Percentiles rank a stretch among this genome's conserved stretches.
Evolutionary conservation across 2,888 invertebrate genomes (phyloP).

Genomic region (Carcina quercana): DNA sequence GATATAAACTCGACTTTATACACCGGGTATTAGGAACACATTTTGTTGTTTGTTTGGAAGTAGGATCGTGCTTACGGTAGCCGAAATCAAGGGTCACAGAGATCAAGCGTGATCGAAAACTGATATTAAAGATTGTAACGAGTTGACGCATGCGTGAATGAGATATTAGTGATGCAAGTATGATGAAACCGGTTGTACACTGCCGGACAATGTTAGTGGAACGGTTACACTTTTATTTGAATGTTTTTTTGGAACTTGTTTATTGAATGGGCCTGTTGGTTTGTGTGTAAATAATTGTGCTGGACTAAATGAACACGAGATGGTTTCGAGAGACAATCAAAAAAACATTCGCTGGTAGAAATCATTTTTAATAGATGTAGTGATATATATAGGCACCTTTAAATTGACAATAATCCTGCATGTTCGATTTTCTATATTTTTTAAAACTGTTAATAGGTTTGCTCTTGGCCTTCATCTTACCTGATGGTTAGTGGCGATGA

Average conservation of each 20-base stretch:
- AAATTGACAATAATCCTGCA: too few species aligned
- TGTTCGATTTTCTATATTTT: too few species aligned
- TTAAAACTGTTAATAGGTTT: too few species aligned
- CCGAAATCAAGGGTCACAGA: slow-evolving; percentile 66
- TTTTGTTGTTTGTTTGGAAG: slow-evolving; percentile 26
- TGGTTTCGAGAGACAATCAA: too few species aligned
- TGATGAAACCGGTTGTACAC: slow-evolving; percentile 32
- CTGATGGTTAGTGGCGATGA: too few species aligned
- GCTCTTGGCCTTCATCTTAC: too few species aligned
- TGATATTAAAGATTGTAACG: slow-evolving; percentile 62
- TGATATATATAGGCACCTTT: too few species aligned
- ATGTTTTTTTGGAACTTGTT: not conserved
- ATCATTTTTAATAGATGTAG: too few species aligned
- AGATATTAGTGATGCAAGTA: slow-evolving; percentile 55
- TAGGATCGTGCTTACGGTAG: slow-evolving; percentile 66
- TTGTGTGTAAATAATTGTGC: too few species aligned
- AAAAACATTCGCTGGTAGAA: too few species aligned
- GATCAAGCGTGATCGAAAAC: slow-evolving; percentile 69
- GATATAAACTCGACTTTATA: slow-evolving; percentile 22
- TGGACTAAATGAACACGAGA: too few species aligned
- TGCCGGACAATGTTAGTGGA: slow-evolving; percentile 11
- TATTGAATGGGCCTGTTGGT: too few species aligned
- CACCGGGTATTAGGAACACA: slow-evolving; percentile 15
- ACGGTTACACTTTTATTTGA: slow-evolving; percentile 5
- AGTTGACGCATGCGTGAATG: slow-evolving; percentile 69